A percentile compares a stretch with the other conserved stretches of the same genome.
Evolutionary conservation across 1,140 invertebrate genomes (phyloP).

Genomic region (Calliphora vicina): DNA sequence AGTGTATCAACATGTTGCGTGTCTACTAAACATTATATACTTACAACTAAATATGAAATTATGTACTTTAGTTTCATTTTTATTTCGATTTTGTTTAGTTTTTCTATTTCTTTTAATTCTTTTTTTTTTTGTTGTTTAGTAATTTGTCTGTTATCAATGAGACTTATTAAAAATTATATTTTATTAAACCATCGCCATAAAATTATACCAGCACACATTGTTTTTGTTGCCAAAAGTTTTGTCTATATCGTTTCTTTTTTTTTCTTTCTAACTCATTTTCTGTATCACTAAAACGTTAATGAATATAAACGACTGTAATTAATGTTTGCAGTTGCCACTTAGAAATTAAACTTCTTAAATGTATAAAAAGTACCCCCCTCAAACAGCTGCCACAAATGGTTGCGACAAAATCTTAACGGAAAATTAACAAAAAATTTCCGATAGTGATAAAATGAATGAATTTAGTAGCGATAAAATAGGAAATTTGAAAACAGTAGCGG

Average conservation of each 20-base stretch:
- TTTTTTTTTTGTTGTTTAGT: no score
- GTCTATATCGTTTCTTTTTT: not conserved
- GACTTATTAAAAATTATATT: slow-evolving; percentile 13
- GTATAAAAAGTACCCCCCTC: not conserved
- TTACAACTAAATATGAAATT: not conserved
- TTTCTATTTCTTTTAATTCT: no score
- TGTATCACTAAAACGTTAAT: not conserved
- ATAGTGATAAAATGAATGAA: not conserved
- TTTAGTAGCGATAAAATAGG: no score
- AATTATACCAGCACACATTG: not conserved
- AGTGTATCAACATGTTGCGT: not conserved
- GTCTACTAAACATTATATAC: not conserved
- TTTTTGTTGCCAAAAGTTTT: not conserved
- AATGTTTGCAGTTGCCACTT: not conserved
- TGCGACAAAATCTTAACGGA: not conserved
- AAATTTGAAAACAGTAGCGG: not conserved
- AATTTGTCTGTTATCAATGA: not conserved
- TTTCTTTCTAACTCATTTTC: not conserved
- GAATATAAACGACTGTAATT: not conserved
- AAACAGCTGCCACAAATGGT: not conserved
- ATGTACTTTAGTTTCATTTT: not conserved
- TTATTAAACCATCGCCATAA: not conserved
- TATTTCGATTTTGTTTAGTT: not conserved
- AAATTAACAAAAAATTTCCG: not conserved
- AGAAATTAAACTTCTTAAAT: not conserved